Evolutionary conservation across 2,113 vertebrate species (phyloP).

Genomic region (Parus major): DNA sequence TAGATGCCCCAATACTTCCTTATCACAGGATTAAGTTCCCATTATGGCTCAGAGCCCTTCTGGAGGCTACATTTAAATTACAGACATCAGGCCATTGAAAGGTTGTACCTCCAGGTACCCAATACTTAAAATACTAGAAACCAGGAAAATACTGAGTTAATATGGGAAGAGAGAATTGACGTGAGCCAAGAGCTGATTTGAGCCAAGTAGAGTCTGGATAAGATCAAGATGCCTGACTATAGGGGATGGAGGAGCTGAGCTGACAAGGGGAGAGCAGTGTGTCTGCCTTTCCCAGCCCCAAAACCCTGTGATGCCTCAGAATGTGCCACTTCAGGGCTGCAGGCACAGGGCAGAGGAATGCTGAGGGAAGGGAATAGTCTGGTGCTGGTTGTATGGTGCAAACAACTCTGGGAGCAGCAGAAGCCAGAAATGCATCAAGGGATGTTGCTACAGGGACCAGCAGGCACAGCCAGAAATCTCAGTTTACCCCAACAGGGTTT

Average conservation of each 20-base stretch:
- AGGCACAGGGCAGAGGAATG: background rate
- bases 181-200: background rate
- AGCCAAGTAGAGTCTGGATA: background rate
- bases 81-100: fast-evolving
- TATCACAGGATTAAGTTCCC: background rate
- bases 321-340: background rate
- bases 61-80: background rate
- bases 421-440: background rate
- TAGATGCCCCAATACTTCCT: background rate
- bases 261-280: fast-evolving
- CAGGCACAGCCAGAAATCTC: background rate
- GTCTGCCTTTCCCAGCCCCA: background rate
- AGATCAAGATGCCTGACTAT: background rate
- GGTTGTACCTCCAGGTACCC: background rate
- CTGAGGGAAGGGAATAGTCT: background rate
- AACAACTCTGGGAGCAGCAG: background rate
- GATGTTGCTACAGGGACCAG: background rate
- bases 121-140: background rate
- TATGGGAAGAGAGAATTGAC: background rate
- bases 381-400: background rate
- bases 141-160: background rate
- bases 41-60: background rate
- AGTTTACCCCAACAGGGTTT: background rate
- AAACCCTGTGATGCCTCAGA: fast-evolving
- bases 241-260: background rate